Evolutionary conservation across 2,797 vertebrate species (phyloP).

Genomic region (Micromesistius poutassou): DNA sequence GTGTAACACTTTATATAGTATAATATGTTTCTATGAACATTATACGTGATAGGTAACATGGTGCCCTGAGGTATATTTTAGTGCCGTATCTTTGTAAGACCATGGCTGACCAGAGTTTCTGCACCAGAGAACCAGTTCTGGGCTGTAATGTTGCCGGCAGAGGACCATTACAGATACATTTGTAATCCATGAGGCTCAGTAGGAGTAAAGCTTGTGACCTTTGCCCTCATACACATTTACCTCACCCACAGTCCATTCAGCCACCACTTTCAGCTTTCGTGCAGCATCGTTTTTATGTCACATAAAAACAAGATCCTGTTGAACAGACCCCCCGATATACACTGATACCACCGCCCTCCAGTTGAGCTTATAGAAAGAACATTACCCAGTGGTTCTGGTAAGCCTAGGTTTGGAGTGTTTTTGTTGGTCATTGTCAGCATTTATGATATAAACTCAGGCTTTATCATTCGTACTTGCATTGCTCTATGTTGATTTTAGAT

Average conservation of each 20-base stretch:
- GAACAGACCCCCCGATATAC: neutral
- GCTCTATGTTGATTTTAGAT: neutral
- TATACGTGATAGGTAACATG: neutral
- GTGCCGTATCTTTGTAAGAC: neutral
- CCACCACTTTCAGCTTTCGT: neutral
- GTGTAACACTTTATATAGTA: neutral
- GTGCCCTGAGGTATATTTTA: slow-evolving; percentile 1
- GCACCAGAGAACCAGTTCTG: neutral
- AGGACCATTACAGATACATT: neutral
- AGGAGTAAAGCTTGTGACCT: neutral
- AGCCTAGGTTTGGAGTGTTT: neutral
- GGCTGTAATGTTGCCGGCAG: neutral
- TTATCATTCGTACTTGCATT: neutral
- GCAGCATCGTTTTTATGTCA: neutral
- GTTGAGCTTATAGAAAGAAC: neutral
- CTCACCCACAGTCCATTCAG: neutral
- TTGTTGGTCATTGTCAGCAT: neutral
- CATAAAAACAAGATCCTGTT: neutral
- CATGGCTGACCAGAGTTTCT: neutral
- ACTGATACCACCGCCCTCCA: neutral
- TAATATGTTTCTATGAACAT: neutral
- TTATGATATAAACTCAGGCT: neutral
- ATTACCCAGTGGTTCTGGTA: neutral
- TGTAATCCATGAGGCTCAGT: neutral
- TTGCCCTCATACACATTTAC: neutral